Conservation (phyloP, 2,797 vertebrate species). For the Pangasius krempfi region DNA sequence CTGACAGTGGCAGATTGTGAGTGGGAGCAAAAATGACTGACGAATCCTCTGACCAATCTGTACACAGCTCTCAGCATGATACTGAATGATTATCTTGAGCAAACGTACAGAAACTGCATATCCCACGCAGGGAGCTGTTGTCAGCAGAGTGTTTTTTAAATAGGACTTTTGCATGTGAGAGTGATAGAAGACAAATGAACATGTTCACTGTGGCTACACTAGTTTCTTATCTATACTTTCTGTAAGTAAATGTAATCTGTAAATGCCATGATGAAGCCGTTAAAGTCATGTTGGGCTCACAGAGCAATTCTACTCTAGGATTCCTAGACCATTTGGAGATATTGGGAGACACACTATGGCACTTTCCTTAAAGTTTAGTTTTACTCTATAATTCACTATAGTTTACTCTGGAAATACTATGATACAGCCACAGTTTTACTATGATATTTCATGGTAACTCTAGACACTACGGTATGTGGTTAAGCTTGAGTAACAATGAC, state of each 20-base stretch:
- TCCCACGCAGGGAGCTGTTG: constrained; percentile 19
- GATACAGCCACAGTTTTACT: not conserved
- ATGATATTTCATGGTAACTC: not conserved
- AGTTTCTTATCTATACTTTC: not conserved
- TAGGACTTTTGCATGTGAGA: constrained; percentile 22
- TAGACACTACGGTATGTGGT: constrained; percentile 6
- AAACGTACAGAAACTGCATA: constrained; percentile 33
- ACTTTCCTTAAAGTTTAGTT: not conserved
- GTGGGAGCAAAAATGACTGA: constrained; percentile 60
- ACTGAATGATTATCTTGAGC: constrained; percentile 30
- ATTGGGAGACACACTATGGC: not conserved
- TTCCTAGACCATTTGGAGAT: not conserved
- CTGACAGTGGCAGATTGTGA: constrained; percentile 56
- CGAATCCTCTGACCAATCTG: constrained; percentile 57
- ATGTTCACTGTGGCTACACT: not conserved
- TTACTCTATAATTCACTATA: not conserved
- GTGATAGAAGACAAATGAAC: not conserved
- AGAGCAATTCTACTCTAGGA: not conserved
- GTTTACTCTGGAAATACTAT: not conserved
- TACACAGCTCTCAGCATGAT: constrained; percentile 45
- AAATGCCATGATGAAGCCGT: not conserved
- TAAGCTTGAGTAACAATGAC: not conserved
- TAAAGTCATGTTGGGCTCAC: no score
- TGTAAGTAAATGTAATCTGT: not conserved
- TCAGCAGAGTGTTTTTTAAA: constrained; percentile 1